These are phyloP conservation scores for Atlantisia rogersi DNA, from an alignment of 2,113 vertebrate species.

Conservation along the genomic window DNA sequence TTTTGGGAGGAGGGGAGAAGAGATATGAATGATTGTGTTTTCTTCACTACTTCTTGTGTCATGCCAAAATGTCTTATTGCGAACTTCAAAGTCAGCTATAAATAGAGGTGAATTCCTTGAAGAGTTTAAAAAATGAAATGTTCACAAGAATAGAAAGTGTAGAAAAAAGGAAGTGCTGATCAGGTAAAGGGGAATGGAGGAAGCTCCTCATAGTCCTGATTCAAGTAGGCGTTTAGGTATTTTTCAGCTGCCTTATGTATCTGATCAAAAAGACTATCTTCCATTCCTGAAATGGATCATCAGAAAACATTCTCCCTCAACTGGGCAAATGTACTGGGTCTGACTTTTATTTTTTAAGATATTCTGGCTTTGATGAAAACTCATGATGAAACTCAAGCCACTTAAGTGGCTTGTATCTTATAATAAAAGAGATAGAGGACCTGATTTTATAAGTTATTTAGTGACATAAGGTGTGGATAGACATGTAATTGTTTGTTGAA, in stretches of 20 bases:
- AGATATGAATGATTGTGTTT: neutral
- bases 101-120: neutral
- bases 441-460: neutral
- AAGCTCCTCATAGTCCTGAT: neutral
- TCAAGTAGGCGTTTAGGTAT: neutral
- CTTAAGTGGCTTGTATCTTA: neutral
- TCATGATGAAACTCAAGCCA: neutral
- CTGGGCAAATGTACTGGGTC: neutral
- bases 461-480: neutral
- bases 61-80: neutral
- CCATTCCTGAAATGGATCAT: neutral
- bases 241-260: neutral
- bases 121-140: neutral
- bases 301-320: neutral
- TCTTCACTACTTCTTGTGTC: neutral
- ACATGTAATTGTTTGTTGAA: neutral
- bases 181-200: neutral
- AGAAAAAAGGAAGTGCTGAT: neutral
- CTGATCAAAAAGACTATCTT: neutral
- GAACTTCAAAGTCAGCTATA: neutral
- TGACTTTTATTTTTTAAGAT: neutral
- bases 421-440: neutral
- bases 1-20: neutral
- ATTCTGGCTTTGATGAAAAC: neutral
- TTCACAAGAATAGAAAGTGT: neutral